phyloP scores from a whole-genome alignment of 2,797 vertebrate genomes.

The Halcyon leucocephala region DNA sequence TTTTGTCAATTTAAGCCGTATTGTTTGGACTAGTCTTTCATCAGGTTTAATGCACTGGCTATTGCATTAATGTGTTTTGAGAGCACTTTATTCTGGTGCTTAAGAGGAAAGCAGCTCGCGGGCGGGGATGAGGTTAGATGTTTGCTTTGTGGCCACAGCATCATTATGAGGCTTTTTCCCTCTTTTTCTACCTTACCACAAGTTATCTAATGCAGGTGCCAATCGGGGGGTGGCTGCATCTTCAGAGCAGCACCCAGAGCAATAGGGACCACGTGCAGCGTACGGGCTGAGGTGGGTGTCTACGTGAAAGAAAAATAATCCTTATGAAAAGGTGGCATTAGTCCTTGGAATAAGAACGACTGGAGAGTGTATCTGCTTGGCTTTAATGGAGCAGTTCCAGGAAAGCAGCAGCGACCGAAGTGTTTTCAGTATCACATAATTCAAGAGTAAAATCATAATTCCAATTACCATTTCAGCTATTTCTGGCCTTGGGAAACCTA shows the following conservation, averaged over 20 bases:
- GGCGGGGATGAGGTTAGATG: background rate
- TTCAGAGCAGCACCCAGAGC: background rate
- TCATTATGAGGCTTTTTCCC: background rate
- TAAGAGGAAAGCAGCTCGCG: background rate
- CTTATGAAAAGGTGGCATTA: background rate
- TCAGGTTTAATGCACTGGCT: background rate
- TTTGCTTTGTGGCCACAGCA: background rate
- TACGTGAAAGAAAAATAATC: background rate
- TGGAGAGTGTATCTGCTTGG: background rate
- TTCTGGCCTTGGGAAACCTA: slow-evolving; percentile 58
- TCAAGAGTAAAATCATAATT: slow-evolving; percentile 55
- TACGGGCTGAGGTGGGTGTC: no score
- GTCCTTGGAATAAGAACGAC: background rate
- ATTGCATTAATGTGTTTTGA: background rate
- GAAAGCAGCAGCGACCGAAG: slow-evolving; percentile 20
- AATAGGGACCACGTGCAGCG: rapidly evolving
- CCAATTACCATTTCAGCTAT: slow-evolving; percentile 35
- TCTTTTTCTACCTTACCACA: background rate
- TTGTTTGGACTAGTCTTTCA: background rate
- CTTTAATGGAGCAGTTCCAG: slow-evolving; percentile 58
- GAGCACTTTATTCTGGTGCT: background rate
- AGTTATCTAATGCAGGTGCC: rapidly evolving
- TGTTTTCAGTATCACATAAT: slow-evolving; percentile 52
- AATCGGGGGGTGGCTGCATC: background rate
- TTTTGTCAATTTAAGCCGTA: background rate